Evolutionary conservation across 1,140 invertebrate species (phyloP).

Genomic region (Maniola jurtina): DNA sequence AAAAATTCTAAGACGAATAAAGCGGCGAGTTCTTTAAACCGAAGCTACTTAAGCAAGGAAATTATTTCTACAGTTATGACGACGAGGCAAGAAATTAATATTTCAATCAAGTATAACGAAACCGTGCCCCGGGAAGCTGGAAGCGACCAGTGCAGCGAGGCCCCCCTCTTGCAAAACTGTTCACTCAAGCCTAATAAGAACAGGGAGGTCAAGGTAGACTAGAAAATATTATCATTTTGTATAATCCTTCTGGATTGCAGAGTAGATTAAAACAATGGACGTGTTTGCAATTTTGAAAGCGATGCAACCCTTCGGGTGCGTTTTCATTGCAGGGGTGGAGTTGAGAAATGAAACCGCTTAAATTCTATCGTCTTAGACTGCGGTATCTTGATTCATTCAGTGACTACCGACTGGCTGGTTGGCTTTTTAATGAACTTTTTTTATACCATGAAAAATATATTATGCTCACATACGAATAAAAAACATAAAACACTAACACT

Average conservation of each 20-base stretch:
- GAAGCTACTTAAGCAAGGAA: constrained; percentile 35
- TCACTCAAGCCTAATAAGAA: constrained; percentile 15
- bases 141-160: constrained; percentile 38
- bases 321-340: constrained; percentile 69
- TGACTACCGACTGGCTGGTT: constrained; percentile 46
- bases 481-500: too few species aligned
- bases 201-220: constrained; percentile 41
- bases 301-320: constrained; percentile 71
- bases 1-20: constrained; percentile 25
- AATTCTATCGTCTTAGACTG: constrained; percentile 50
- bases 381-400: constrained; percentile 43
- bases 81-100: constrained; percentile 56
- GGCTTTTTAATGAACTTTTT: neutral
- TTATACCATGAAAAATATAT: neutral
- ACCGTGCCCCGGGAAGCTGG: constrained; percentile 41
- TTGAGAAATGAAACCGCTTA: constrained; percentile 43
- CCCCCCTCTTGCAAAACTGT: constrained; percentile 18
- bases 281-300: constrained; percentile 51
- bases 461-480: too few species aligned
- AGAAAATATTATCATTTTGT: constrained; percentile 53
- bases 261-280: constrained; percentile 75
- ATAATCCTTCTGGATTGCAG: constrained; percentile 54
- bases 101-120: constrained; percentile 63
- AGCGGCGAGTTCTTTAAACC: constrained; percentile 29
- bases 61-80: constrained; percentile 47